Evolutionary conservation across 2,797 vertebrate species (phyloP).

Genomic region (Crax fasciolata): DNA sequence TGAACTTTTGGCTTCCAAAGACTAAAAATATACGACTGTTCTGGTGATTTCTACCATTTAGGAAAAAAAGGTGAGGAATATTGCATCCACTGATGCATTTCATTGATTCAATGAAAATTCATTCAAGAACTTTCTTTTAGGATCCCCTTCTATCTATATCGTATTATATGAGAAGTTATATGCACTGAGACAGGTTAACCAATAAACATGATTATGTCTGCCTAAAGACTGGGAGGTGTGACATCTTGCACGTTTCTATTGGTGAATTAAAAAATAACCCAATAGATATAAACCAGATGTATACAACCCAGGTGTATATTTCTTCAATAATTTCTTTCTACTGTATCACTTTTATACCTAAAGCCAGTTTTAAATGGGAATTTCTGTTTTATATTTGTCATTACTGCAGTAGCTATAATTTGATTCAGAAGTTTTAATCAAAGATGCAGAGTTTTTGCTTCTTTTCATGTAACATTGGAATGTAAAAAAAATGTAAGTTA

Average conservation of each 20-base stretch:
- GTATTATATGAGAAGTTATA: not conserved
- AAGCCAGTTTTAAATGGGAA: not conserved
- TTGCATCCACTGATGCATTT: not conserved
- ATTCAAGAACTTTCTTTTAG: not conserved
- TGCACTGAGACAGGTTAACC: not conserved
- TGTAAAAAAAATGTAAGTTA: not conserved
- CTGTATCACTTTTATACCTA: not conserved
- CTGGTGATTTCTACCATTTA: not conserved
- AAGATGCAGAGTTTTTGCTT: not conserved
- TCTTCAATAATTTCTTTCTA: not conserved
- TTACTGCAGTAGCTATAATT: not conserved
- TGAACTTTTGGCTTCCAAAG: not conserved
- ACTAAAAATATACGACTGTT: not conserved
- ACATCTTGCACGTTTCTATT: not conserved
- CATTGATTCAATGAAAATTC: not conserved
- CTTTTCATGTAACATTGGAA: not conserved
- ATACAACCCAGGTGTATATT: not conserved
- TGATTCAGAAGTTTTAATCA: not conserved
- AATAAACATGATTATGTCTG: not conserved
- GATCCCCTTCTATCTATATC: not conserved
- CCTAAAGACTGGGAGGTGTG: fast-evolving
- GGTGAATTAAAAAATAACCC: not conserved
- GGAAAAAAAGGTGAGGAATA: not conserved
- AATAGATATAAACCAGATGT: not conserved
- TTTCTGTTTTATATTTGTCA: not conserved